Base-by-base conservation (phyloP, 2,797 vertebrate species). In the Clarias platycephalus region DNA sequence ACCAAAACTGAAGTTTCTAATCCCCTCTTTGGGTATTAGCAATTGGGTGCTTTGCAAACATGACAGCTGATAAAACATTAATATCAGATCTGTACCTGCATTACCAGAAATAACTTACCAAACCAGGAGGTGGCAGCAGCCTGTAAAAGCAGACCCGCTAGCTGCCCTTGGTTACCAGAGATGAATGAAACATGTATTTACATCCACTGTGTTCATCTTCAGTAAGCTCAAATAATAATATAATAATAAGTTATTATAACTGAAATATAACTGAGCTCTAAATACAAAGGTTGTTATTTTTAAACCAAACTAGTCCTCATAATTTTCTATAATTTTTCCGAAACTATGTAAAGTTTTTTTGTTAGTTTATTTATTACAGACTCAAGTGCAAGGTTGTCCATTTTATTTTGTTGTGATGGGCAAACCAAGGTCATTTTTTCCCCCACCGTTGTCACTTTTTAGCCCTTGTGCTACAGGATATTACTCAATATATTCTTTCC, bases 71-170 rank as follows among this genome's bases (percentile, higher is more conserved):
- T 15, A n/a, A 12, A 49, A 53, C 13, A 15, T 16, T 3, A 44
- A 28, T 2, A 15, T 57, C 8, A 5, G 1, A 22, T 77, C 20
- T 34, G 5, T 20, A 60, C 24, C 55, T 76, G 55, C 22, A 1
- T 60, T n/a, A 22, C 9, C 26, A 24, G 7, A 80, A 49, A 49
- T 79, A 63, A 40, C 37, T 79, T 6, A 0, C 16, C 37, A 44
- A 62, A 64, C 77, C 77, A 64, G 62, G n/a, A 80, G 78, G 40
- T 64, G 78, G 62, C 78, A 80, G 78, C 78, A 80, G n/a, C 40
- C 16, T 44, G 24, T 49, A 28, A 78, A 80, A 4, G 24, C 40
- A 79, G n/a, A 63, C 2, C 12, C 31, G 20, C 2, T 63, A 26
- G 57, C 13, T 37, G 10, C 34, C 34, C 34, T 34, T 34, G 34